A percentile compares a stretch with the other conserved stretches of the same genome.
Conservation (phyloP, 2,888 invertebrate genomes). For the Metallyticus violacea region DNA sequence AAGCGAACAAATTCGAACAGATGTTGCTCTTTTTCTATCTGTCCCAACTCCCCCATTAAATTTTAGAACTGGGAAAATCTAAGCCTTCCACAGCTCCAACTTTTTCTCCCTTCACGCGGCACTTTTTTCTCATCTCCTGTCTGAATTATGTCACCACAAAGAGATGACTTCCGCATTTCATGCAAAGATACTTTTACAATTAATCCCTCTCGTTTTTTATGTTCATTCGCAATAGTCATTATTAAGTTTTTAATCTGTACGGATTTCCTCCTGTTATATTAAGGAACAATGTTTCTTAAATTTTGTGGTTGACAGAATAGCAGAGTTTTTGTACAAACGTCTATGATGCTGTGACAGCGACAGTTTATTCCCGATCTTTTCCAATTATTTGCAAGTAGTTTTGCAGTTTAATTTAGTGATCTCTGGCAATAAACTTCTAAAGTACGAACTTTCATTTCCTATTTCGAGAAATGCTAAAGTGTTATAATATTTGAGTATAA, state of each 20-base stretch:
- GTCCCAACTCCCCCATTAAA: background rate
- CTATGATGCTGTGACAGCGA: too few species aligned
- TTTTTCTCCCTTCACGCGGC: background rate
- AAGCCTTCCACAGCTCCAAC: background rate
- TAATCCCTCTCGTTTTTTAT: background rate
- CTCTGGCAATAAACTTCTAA: too few species aligned
- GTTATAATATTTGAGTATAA: too few species aligned
- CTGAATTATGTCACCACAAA: background rate
- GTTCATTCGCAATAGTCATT: background rate
- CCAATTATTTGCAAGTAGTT: too few species aligned
- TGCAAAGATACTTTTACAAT: background rate
- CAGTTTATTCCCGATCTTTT: too few species aligned
- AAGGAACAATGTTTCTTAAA: background rate
- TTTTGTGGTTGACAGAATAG: background rate
- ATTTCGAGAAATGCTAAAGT: too few species aligned
- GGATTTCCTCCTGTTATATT: background rate
- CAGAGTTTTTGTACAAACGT: background rate
- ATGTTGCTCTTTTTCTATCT: background rate
- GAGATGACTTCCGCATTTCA: background rate
- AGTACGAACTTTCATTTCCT: too few species aligned
- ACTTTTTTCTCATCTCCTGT: background rate
- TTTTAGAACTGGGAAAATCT: background rate
- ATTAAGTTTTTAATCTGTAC: background rate
- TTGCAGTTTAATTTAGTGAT: too few species aligned
- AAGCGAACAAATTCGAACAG: background rate